Conservation (phyloP, 1,140 invertebrate species). For the Cephus cinctus region DNA sequence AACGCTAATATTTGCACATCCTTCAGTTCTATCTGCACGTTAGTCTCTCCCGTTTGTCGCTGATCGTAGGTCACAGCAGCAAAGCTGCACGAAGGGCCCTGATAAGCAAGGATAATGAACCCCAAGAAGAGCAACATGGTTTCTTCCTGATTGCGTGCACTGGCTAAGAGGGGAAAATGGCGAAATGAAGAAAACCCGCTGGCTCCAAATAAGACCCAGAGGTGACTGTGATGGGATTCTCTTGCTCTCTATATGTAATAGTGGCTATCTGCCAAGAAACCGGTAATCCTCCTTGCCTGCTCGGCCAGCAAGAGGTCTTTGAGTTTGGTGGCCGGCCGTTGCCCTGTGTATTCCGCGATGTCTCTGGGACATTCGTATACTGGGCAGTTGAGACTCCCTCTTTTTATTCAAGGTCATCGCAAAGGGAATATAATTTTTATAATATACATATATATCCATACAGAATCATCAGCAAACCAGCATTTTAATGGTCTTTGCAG, state of each 20-base stretch:
- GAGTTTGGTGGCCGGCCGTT: no score
- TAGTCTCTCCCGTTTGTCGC: conserved; percentile 72
- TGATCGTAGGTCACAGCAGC: conserved; percentile 62
- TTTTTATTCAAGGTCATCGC: no score
- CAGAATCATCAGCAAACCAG: no score
- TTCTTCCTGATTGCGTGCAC: neutral
- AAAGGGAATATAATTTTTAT: no score
- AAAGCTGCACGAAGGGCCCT: neutral
- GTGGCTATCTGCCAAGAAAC: neutral
- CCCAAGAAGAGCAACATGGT: neutral
- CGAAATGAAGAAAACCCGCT: neutral
- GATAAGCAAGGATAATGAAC: neutral
- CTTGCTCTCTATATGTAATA: no score
- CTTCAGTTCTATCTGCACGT: conserved; percentile 76
- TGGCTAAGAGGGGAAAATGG: neutral
- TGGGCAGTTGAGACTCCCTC: no score
- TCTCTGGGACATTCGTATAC: no score
- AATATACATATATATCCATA: no score
- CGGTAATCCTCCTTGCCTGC: no score
- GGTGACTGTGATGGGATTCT: neutral
- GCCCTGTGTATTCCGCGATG: no score
- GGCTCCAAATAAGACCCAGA: neutral
- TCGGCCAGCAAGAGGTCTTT: no score
- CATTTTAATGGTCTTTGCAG: no score
- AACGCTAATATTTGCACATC: conserved; percentile 73